Evolutionary conservation across 2,113 vertebrate species (phyloP).

Genomic region (Scytalopus superciliaris): DNA sequence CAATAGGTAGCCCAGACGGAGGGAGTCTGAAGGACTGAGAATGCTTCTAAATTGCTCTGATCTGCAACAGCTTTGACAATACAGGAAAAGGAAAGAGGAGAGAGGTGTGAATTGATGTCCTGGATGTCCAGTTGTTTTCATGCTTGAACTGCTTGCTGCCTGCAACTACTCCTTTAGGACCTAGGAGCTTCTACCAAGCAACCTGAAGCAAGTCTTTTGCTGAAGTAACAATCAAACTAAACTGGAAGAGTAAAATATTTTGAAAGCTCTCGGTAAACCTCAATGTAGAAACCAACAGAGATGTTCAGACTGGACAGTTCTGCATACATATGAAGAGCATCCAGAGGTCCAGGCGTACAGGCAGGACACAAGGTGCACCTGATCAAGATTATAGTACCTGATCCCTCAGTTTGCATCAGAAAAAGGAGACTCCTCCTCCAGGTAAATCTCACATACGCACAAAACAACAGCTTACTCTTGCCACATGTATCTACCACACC

Average conservation of each 20-base stretch:
- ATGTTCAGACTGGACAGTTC: background rate
- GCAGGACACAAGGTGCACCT: background rate
- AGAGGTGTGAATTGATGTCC: background rate
- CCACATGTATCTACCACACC: fast-evolving
- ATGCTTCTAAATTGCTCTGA: background rate
- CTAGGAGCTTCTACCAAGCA: background rate
- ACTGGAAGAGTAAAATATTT: background rate
- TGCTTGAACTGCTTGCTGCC: background rate
- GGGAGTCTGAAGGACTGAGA: background rate
- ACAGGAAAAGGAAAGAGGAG: background rate
- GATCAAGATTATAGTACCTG: fast-evolving
- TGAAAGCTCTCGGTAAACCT: background rate
- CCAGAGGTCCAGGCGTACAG: background rate
- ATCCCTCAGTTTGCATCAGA: background rate
- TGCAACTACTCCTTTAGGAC: background rate
- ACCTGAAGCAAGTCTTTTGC: background rate
- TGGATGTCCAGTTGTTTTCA: background rate
- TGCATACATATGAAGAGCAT: fast-evolving
- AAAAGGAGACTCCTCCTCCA: background rate
- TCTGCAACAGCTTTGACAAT: background rate
- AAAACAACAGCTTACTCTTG: background rate
- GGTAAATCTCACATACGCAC: background rate
- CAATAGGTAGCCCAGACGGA: background rate
- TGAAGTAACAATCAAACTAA: background rate
- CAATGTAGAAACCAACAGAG: background rate